A percentile compares a stretch with the other conserved stretches of the same genome.
These are phyloP conservation scores for Echinops telfairi DNA, from an alignment of 2,113 vertebrate species.

Conservation along the genomic window DNA sequence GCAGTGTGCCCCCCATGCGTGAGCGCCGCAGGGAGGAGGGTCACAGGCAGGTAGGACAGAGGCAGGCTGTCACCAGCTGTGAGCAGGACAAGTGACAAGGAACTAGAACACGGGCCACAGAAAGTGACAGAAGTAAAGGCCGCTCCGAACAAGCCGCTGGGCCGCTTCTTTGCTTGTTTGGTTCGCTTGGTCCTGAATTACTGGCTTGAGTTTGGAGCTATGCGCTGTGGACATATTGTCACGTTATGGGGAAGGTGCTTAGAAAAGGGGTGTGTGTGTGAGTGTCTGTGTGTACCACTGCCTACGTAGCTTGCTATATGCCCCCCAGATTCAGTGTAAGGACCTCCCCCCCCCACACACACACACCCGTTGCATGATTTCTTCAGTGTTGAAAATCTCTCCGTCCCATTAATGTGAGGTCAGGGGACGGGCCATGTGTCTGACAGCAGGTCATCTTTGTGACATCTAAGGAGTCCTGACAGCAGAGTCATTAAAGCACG, in stretches of 20 bases:
- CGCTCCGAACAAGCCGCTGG: no score
- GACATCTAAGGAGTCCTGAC: neutral
- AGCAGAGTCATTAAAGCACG: no score
- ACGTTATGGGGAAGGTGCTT: neutral
- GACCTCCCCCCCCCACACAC: neutral
- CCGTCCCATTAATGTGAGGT: neutral
- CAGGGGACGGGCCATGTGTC: neutral
- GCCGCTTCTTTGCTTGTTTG: neutral
- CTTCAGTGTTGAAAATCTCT: conserved; percentile 1
- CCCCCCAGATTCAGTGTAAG: conserved; percentile 33
- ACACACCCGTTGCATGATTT: neutral
- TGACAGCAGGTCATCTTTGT: neutral
- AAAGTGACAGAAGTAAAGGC: neutral
- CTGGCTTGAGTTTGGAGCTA: conserved; percentile 45
- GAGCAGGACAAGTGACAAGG: neutral
- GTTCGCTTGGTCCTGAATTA: conserved; percentile 29
- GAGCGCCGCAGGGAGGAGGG: neutral
- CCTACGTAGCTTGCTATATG: neutral
- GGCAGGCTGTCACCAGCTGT: neutral
- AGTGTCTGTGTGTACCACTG: neutral
- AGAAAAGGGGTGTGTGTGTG: neutral
- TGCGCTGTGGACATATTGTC: neutral
- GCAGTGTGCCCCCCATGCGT: neutral
- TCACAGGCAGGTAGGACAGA: neutral
- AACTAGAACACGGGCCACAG: neutral